Conservation (phyloP, 92 coral and sea anemone genomes). For the Muricea muricata region DNA sequence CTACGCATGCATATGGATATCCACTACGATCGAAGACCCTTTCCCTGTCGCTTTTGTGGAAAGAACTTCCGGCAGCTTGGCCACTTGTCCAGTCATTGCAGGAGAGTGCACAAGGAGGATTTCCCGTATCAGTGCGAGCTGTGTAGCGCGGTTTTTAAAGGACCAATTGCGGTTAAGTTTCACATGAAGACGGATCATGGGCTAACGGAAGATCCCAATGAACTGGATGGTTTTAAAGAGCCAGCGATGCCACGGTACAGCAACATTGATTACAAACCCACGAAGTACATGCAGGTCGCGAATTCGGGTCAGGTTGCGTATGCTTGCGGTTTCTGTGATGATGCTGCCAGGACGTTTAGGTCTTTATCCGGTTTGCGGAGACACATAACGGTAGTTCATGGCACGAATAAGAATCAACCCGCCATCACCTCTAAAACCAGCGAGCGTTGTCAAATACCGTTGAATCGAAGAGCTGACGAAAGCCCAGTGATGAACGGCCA, state of each 20-base stretch:
- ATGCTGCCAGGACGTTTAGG: background rate
- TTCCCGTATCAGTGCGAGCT: background rate
- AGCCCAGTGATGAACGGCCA: background rate
- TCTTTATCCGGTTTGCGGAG: slow-evolving; percentile 9
- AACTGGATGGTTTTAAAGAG: background rate
- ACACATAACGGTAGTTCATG: background rate
- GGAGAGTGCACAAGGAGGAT: background rate
- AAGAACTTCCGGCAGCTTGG: background rate
- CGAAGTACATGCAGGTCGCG: background rate
- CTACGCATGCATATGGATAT: background rate
- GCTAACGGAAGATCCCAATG: background rate
- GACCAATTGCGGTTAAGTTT: background rate
- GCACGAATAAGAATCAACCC: background rate
- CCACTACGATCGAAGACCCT: background rate
- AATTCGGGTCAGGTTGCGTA: background rate
- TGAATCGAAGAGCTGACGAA: too few relatives aligned
- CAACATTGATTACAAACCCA: background rate
- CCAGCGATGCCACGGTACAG: background rate
- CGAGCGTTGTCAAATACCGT: too few relatives aligned
- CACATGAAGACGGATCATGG: background rate
- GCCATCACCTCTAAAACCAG: too few relatives aligned
- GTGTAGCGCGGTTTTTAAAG: background rate
- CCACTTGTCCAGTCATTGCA: background rate
- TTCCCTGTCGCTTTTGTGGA: background rate
- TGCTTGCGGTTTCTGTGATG: background rate